Conservation (phyloP, 2,113 vertebrate species). For the Ptychochromis oligacanthus region DNA sequence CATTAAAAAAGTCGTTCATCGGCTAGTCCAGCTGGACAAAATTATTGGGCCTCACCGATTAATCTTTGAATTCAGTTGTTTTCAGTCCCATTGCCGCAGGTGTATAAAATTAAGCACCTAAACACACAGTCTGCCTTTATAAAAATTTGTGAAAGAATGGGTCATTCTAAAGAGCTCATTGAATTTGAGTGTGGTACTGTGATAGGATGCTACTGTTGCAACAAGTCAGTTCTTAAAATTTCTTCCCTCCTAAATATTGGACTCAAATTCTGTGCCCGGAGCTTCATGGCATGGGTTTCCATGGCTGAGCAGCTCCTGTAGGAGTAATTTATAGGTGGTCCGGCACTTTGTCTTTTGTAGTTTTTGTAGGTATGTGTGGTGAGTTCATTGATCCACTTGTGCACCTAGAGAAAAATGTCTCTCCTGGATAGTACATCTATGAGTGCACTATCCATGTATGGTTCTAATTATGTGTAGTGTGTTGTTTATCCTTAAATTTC, state of each 20-base stretch:
- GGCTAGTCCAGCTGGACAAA: too few species aligned
- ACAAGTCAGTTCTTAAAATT: not conserved
- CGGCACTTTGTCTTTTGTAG: not conserved
- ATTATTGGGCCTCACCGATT: too few species aligned
- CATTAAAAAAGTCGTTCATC: not conserved
- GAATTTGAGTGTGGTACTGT: not conserved
- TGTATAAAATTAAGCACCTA: not conserved
- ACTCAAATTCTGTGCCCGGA: not conserved
- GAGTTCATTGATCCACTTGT: too few species aligned
- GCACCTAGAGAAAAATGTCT: too few species aligned
- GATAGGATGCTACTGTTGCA: not conserved
- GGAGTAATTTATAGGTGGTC: not conserved
- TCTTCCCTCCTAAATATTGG: not conserved
- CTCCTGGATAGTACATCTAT: too few species aligned
- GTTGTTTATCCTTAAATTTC: too few species aligned
- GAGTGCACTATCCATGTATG: too few species aligned
- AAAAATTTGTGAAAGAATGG: not conserved
- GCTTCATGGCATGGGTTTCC: not conserved
- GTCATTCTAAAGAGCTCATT: not conserved
- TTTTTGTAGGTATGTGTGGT: not conserved
- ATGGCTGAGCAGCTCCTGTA: not conserved
- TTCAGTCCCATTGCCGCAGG: not conserved
- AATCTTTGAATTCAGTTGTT: not conserved
- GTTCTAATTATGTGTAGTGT: too few species aligned
- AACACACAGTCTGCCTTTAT: not conserved